Evolutionary conservation across 1,140 invertebrate species (phyloP), one percentile per base, ranked within the genome.

Genomic region (Penaeus japonicus): DNA sequence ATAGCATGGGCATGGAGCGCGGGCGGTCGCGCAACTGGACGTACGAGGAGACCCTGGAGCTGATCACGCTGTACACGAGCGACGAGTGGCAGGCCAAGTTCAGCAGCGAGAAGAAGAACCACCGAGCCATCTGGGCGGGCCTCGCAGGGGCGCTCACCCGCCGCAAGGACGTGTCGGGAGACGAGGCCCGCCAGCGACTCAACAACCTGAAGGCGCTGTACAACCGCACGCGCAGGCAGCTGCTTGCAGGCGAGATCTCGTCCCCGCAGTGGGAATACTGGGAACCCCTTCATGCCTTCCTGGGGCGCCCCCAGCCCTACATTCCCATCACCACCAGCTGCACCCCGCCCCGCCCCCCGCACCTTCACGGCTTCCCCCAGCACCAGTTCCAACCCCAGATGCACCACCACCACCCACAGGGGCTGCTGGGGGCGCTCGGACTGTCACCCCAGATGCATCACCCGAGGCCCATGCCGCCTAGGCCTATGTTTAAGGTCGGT

Each of bases 81-180:
- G 90, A 89, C 70, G 90, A 90, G 39, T 90, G 90, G 90, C 90
- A 90, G 83, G 78, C 70, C 39, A 90, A 90, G 84, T 90, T 90
- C 81, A 87, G 85, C 47, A 90, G 85, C 86, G 90, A 90, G 79
- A 89, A 90, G 86, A 90, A 90, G 84, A 90, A 90, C 85, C 90
- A 90, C 85, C 85, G 90, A 10, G 90, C 89, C 77, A 90, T 90
- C 77, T 90, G 90, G 90, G 89, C 89, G 3, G 57, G 85, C 59
- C 86, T 90, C 18, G 88, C 90, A 0, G 90, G 62, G 47, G 90
- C 87, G n/a, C 85, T 90, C 27, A 89, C 85, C 27, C 85, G 87
- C 24, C 81, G 90, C 15, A 89, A 90, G 62, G 90, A 89, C 57
- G 90, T 90, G 59, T 88, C 90, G 1, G 90, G 90, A 17, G 90